phyloP scores from a whole-genome alignment of 2,797 vertebrate species.

The Morus bassanus region DNA sequence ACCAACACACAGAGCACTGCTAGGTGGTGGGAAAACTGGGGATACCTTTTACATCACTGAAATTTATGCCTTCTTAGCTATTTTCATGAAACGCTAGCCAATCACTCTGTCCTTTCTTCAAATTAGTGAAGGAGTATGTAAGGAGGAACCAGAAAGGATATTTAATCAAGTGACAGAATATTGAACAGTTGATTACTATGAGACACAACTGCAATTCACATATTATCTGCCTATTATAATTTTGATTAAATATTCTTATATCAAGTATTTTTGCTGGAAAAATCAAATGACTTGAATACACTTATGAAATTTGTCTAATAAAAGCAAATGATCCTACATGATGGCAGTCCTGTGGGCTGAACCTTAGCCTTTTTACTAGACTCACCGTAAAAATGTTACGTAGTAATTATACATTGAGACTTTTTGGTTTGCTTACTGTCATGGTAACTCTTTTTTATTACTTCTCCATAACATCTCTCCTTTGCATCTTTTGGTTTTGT shows the following conservation, averaged over 20 bases:
- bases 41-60: neutral
- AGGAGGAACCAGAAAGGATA: neutral
- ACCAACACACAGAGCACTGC: too few relatives aligned
- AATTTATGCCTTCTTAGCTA: neutral
- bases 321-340: neutral
- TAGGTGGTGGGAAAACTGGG: neutral
- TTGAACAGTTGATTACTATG: neutral
- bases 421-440: neutral
- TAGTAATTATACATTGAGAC: neutral
- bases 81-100: neutral
- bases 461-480: neutral
- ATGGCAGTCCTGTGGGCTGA: neutral
- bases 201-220: neutral
- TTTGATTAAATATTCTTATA: slow-evolving; percentile 9
- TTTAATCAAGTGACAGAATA: slow-evolving; percentile 27
- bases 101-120: neutral
- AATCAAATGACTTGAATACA: neutral
- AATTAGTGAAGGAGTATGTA: neutral
- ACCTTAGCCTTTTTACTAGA: neutral
- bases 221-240: slow-evolving; percentile 5
- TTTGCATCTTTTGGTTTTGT: neutral
- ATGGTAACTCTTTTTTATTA: neutral
- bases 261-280: neutral
- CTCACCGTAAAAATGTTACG: neutral
- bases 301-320: neutral